Conservation (phyloP, 2,888 invertebrate genomes). For the Onchidella celtica region DNA sequence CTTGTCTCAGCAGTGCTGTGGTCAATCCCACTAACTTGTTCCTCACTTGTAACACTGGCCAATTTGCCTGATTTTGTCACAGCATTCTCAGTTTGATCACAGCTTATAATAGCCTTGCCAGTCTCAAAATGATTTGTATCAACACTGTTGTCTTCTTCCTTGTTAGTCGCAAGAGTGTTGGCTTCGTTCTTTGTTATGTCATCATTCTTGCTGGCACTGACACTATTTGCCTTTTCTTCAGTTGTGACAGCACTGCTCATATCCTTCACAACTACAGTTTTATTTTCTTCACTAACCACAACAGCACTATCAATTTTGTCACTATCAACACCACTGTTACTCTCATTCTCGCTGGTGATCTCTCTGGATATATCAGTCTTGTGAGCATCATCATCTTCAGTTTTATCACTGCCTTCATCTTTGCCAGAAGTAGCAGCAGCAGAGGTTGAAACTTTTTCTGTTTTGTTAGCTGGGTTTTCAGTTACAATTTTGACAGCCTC, state of each 20-base stretch:
- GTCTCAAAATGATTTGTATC: too few relatives aligned
- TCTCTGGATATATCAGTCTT: neutral
- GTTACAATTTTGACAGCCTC: neutral
- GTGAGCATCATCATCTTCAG: neutral
- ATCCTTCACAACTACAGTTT: neutral
- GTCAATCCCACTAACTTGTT: too few relatives aligned
- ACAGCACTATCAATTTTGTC: neutral
- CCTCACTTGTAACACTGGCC: too few relatives aligned
- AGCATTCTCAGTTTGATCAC: too few relatives aligned
- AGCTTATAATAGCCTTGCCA: too few relatives aligned
- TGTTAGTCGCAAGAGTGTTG: neutral
- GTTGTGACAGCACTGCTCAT: neutral
- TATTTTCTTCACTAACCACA: constrained; percentile 34
- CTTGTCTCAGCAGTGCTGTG: too few relatives aligned
- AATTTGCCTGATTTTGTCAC: too few relatives aligned
- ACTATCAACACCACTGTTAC: neutral
- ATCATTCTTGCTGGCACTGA: neutral
- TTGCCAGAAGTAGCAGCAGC: neutral
- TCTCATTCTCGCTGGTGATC: neutral
- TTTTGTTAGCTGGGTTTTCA: neutral
- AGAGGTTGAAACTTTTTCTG: too few relatives aligned
- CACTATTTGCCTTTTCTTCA: constrained; percentile 17
- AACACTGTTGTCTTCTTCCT: too few relatives aligned
- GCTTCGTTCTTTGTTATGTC: neutral
- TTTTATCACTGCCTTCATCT: neutral